Base-by-base conservation (phyloP, 2,113 vertebrate species). In the Platichthys flesus region DNA sequence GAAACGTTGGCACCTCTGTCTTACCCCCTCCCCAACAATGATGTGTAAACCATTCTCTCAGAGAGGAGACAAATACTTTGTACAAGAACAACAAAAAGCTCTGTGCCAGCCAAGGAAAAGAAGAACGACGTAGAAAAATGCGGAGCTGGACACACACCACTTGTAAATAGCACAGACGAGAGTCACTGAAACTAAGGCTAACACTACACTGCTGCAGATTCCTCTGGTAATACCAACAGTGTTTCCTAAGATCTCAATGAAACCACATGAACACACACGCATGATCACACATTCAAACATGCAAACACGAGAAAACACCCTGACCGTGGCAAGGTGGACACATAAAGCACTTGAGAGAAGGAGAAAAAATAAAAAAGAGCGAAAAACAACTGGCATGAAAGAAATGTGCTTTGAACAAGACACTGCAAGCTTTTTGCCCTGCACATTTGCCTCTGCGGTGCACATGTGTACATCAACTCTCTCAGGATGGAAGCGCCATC, bases 1-100 rank as follows among this genome's bases (percentile, higher is more conserved):
- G 90, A 79, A 66, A 85, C 28, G 90, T 94, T 94, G 93, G 90
- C 88, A 92, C 90, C 89, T 94, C 94, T 94, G 94, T 95, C 87
- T 95, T 94, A 92, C 64, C 78, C 80, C 80, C 77, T 84, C 80
- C 86, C 79, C 76, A 76, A 76, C 37, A 67, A 76, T 73, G 66
- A 90, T 85, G 79, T 91, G 87, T 86, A 80, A 90, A 88, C 82
- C 78, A 62, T 82, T 88, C 85, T 90, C 91, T 79, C 78, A 73
- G 71, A 90, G 74, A 90, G 81, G 77, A 90, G 84, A 89, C 65
- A 74, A 88, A 89, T 85, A 85, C 77, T 84, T 82, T 89, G 83
- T 81, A 88, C 59, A 64, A 89, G 82, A 91, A 89, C 71, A 77
- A 89, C 67, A 78, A 73, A 84, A 88, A 76, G 82, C 82, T 86